These are phyloP conservation scores for Heliangelus exortis DNA, from an alignment of 2,797 vertebrate species.

Conservation along the genomic window DNA sequence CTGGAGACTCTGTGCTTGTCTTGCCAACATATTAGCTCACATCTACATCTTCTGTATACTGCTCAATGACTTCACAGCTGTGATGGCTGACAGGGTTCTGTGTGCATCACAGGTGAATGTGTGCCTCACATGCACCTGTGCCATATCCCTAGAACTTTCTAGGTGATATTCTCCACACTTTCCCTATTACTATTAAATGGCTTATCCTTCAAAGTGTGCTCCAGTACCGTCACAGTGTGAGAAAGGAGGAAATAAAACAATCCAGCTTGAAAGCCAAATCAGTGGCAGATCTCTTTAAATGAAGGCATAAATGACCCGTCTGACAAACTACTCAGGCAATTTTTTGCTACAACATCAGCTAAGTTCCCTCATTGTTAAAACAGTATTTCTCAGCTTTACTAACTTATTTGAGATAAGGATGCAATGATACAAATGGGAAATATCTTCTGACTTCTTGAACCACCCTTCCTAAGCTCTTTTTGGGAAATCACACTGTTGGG, in stretches of 20 bases:
- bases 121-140: not conserved
- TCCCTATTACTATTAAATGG: not conserved
- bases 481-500: not conserved
- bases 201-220: not conserved
- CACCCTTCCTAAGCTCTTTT: not conserved
- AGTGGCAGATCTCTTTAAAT: not conserved
- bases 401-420: not conserved
- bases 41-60: not conserved
- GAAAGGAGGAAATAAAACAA: not conserved
- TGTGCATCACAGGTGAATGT: fast-evolving
- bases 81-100: not conserved
- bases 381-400: not conserved
- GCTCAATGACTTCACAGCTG: not conserved
- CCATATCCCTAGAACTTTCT: not conserved
- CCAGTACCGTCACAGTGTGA: not conserved
- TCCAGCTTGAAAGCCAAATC: not conserved
- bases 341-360: not conserved
- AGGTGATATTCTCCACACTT: not conserved
- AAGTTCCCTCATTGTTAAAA: not conserved
- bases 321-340: not conserved
- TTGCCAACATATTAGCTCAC: not conserved
- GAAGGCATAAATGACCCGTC: not conserved
- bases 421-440: not conserved
- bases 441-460: not conserved
- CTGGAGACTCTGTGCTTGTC: not conserved